phyloP scores from a whole-genome alignment of 2,888 invertebrate species.

The Nowickia ferox region DNA sequence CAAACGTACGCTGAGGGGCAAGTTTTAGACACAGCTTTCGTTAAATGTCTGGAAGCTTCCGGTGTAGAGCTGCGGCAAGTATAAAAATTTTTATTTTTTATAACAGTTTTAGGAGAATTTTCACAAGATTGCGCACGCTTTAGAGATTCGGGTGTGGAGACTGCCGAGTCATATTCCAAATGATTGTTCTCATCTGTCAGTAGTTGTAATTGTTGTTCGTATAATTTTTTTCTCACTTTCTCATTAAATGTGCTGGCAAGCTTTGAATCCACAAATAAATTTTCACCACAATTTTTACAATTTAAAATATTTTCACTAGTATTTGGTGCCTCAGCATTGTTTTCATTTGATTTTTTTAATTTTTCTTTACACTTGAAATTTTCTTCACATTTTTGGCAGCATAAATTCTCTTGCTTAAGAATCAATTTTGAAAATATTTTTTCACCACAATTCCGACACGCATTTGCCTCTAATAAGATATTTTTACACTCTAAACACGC shows the following conservation, averaged over 20 bases:
- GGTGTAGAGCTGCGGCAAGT: constrained; percentile 16
- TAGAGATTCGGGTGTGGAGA: constrained; percentile 45
- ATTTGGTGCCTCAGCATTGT: not conserved
- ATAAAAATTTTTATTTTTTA: not conserved
- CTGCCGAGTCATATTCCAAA: constrained; percentile 22
- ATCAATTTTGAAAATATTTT: constrained; percentile 10
- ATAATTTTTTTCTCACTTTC: constrained; percentile 31
- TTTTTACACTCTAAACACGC: constrained; percentile 53
- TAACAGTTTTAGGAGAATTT: constrained; percentile 29
- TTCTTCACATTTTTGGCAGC: constrained; percentile 50
- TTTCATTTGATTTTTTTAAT: constrained; percentile 8
- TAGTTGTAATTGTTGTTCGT: constrained; percentile 16
- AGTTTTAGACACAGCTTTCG: not conserved
- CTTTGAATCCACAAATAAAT: constrained; percentile 10
- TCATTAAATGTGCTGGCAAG: constrained; percentile 13
- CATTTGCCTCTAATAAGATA: constrained; percentile 19
- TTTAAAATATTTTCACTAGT: constrained; percentile 20
- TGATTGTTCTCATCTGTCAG: constrained; percentile 9
- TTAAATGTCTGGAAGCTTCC: constrained; percentile 2
- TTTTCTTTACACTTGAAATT: constrained; percentile 29
- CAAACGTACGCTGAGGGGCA: not conserved
- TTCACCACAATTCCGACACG: constrained; percentile 55
- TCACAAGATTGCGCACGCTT: constrained; percentile 9
- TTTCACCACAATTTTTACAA: constrained; percentile 52
- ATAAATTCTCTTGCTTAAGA: not conserved